Conservation (phyloP, 2,113 vertebrate genomes). For the Alligator sinensis region DNA sequence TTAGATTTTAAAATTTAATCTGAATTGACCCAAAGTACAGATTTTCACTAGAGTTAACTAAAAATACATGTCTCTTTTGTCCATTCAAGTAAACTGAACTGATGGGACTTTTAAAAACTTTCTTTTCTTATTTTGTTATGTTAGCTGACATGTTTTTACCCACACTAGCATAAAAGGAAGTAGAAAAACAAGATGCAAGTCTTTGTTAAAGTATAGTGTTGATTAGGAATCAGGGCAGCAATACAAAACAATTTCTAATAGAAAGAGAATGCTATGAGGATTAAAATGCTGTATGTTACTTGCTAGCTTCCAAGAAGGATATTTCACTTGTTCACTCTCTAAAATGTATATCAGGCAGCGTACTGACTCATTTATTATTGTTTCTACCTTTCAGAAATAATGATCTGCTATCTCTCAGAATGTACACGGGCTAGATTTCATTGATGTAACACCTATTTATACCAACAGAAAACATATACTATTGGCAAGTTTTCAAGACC, state of each 20-base stretch:
- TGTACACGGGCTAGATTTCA: background rate
- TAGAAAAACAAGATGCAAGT: background rate
- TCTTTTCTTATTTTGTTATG: background rate
- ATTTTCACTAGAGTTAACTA: background rate
- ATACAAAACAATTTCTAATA: background rate
- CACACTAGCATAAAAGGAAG: background rate
- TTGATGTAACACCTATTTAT: background rate
- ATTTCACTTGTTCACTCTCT: conserved; percentile 6
- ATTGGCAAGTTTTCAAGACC: background rate
- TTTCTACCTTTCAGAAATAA: background rate
- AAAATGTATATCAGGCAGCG: background rate
- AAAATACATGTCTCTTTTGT: background rate
- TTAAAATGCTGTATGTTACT: background rate
- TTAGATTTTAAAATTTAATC: background rate
- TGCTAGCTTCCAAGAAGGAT: background rate
- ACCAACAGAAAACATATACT: background rate
- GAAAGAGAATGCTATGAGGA: background rate
- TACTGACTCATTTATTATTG: background rate
- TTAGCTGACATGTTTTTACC: background rate
- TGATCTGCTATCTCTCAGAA: background rate
- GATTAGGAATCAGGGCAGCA: background rate
- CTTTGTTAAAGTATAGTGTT: background rate
- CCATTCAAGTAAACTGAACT: background rate
- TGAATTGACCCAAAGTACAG: background rate
- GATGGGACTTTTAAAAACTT: background rate